A percentile compares a stretch with the other conserved stretches of the same genome.
Conservation (phyloP, 2,113 vertebrate species). For the Sinocyclocheilus grahami region DNA sequence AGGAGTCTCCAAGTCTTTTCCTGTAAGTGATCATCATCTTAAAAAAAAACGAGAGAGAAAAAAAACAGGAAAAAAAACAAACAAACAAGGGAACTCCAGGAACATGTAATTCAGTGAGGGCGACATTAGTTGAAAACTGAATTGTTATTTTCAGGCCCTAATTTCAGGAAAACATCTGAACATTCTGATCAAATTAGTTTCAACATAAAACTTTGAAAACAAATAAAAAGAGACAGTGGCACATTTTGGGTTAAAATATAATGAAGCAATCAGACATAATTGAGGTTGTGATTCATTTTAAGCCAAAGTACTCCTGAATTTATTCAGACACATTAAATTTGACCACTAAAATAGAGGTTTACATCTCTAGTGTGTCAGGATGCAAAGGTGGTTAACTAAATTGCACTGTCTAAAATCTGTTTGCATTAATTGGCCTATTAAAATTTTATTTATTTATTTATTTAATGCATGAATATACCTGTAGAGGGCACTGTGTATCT, state of each 20-base stretch:
- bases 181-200: background rate
- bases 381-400: background rate
- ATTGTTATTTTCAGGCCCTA: background rate
- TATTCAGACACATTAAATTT: background rate
- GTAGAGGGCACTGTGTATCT: conserved; percentile 24
- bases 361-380: background rate
- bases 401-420: background rate
- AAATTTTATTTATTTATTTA: too few relatives aligned
- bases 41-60: too few relatives aligned
- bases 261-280: background rate
- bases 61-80: background rate
- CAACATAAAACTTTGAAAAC: background rate
- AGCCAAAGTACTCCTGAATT: background rate
- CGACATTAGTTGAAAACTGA: background rate
- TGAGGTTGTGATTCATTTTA: background rate
- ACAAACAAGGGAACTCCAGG: background rate
- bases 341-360: background rate
- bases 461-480: background rate
- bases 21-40: background rate
- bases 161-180: background rate
- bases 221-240: background rate
- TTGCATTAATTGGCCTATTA: background rate
- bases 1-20: background rate
- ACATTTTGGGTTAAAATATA: background rate
- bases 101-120: background rate